Conservation (phyloP, 1,140 invertebrate genomes). For the Thrips palmi region DNA sequence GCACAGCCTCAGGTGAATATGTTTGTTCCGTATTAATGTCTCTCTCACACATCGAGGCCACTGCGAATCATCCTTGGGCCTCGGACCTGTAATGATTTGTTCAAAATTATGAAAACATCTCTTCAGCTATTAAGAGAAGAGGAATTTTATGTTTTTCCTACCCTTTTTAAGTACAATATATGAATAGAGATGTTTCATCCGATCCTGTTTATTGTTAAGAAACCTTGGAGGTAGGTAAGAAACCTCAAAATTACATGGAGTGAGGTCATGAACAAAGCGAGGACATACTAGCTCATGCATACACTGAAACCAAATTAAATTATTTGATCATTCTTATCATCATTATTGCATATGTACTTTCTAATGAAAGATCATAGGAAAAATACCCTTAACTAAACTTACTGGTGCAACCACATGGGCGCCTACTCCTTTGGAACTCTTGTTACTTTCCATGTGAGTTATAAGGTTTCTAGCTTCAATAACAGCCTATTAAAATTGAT, state of each 20-base stretch:
- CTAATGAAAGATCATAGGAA: constrained; percentile 10
- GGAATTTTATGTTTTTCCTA: constrained; percentile 16
- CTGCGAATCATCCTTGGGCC: constrained; percentile 25
- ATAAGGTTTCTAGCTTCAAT: constrained; percentile 60
- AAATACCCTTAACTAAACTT: constrained; percentile 21
- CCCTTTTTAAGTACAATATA: constrained; percentile 70
- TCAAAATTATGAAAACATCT: not conserved
- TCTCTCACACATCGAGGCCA: constrained; percentile 65
- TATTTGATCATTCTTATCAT: constrained; percentile 4
- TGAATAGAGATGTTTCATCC: constrained; percentile 37
- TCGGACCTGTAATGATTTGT: constrained; percentile 14
- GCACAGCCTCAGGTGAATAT: constrained; percentile 61
- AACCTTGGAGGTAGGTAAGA: constrained; percentile 37
- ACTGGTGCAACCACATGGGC: constrained; percentile 56
- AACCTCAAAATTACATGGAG: constrained; percentile 60
- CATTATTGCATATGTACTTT: constrained; percentile 4
- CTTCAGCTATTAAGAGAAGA: not conserved
- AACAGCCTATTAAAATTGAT: constrained; percentile 28
- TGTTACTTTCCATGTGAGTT: constrained; percentile 26
- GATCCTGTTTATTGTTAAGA: constrained; percentile 21
- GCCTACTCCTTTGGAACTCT: constrained; percentile 17
- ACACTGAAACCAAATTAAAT: constrained; percentile 36
- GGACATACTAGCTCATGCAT: constrained; percentile 64
- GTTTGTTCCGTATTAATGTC: constrained; percentile 40
- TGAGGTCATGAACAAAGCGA: constrained; percentile 30